phyloP scores from a whole-genome alignment of 2,113 vertebrate genomes.

The Stomatorhinus ivindoensis region DNA sequence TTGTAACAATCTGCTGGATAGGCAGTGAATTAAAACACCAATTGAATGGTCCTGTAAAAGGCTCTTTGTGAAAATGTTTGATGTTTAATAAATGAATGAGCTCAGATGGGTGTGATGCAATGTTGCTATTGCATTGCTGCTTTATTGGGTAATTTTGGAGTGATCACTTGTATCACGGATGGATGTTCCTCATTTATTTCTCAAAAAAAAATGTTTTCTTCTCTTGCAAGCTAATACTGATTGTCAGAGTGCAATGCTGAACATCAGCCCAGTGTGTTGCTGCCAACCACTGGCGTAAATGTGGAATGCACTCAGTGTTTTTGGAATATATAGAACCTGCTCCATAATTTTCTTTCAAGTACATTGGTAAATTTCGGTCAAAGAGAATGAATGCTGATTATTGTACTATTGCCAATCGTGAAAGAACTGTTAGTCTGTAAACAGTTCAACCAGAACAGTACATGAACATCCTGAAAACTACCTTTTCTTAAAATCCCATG shows the following conservation, averaged over 20 bases:
- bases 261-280: constrained; percentile 8
- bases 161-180: background rate
- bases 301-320: background rate
- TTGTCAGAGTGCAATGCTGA: background rate
- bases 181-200: background rate
- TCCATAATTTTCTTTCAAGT: background rate
- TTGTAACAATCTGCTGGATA: background rate
- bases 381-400: background rate
- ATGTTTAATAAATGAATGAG: background rate
- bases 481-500: background rate
- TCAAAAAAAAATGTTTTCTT: background rate
- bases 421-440: background rate
- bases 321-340: background rate
- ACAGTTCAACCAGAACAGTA: background rate
- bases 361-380: background rate
- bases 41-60: background rate
- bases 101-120: background rate
- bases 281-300: constrained; percentile 14
- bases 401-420: background rate
- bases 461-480: background rate
- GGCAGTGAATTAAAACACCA: background rate
- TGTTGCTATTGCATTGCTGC: background rate
- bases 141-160: background rate
- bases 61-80: background rate
- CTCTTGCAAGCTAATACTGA: background rate